Evolutionary conservation across 2,888 invertebrate species (phyloP).

Genomic region (Harpalus rubripes): DNA sequence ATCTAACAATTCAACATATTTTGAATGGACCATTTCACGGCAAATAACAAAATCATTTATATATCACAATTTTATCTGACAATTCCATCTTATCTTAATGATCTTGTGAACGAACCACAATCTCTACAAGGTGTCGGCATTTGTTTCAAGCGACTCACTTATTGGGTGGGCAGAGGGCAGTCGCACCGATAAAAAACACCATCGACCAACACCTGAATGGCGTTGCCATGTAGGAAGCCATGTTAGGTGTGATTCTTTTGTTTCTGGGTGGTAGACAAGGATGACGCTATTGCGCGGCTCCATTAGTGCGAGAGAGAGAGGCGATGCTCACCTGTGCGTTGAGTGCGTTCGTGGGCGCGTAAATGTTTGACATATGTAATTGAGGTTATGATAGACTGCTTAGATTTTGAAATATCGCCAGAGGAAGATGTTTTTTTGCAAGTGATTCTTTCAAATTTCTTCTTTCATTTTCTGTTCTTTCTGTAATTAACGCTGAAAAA

Average conservation of each 20-base stretch:
- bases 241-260: slow-evolving; percentile 76
- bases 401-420: slow-evolving; percentile 65
- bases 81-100: slow-evolving; percentile 5
- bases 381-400: slow-evolving; percentile 74
- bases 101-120: slow-evolving; percentile 69
- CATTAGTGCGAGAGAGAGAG: slow-evolving; percentile 67
- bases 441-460: slow-evolving; percentile 50
- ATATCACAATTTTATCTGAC: neutral
- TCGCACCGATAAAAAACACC: slow-evolving; percentile 74
- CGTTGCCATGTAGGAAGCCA: slow-evolving; percentile 76
- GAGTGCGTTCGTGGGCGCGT: slow-evolving; percentile 67
- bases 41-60: neutral
- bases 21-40: no score
- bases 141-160: slow-evolving; percentile 75
- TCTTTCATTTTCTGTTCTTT: slow-evolving; percentile 12
- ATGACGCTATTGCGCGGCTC: slow-evolving; percentile 66
- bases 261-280: slow-evolving; percentile 77
- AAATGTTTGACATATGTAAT: slow-evolving; percentile 73
- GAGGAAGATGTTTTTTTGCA: slow-evolving; percentile 47
- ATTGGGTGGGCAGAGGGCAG: slow-evolving; percentile 77
- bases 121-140: slow-evolving; percentile 75
- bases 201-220: slow-evolving; percentile 76
- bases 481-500: slow-evolving; percentile 32
- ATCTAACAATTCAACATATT: no score
- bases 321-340: slow-evolving; percentile 66